Percentiles rank a stretch among this genome's conserved stretches.
Evolutionary conservation across 2,797 vertebrate genomes (phyloP).

Genomic region (Ctenosaura bakeri): DNA sequence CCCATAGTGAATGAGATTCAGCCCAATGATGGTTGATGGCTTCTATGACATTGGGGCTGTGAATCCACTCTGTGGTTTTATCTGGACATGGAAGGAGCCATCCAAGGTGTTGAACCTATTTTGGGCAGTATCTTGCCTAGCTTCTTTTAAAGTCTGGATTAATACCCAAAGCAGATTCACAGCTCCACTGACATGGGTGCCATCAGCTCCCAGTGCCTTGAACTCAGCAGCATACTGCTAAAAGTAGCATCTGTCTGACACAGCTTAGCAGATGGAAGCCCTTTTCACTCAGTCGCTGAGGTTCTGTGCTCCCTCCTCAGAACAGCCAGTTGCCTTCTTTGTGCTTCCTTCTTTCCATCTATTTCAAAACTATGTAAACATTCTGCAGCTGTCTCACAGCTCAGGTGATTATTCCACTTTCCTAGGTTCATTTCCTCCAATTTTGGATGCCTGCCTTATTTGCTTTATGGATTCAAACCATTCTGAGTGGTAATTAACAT

Average conservation of each 20-base stretch:
- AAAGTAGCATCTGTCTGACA: too few relatives aligned
- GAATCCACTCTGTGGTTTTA: too few relatives aligned
- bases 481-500: conserved; percentile 22
- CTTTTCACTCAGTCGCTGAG: background rate
- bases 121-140: too few relatives aligned
- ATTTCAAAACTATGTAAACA: conserved; percentile 4
- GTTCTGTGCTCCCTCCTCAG: background rate
- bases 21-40: background rate
- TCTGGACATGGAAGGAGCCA: too few relatives aligned
- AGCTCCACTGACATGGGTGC: too few relatives aligned
- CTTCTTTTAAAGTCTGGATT: too few relatives aligned
- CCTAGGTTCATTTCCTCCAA: conserved; percentile 9
- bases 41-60: too few relatives aligned
- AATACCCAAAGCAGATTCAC: too few relatives aligned
- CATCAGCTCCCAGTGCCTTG: background rate
- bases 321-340: background rate
- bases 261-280: background rate
- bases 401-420: conserved; percentile 24
- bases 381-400: conserved; percentile 9
- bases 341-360: background rate
- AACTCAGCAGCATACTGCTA: background rate
- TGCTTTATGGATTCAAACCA: conserved; percentile 55
- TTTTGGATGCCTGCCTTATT: conserved; percentile 82
- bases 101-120: too few relatives aligned
- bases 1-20: background rate